phyloP scores from a whole-genome alignment of 92 coral and sea anemone species.

The Epizoanthus rinbou region DNA sequence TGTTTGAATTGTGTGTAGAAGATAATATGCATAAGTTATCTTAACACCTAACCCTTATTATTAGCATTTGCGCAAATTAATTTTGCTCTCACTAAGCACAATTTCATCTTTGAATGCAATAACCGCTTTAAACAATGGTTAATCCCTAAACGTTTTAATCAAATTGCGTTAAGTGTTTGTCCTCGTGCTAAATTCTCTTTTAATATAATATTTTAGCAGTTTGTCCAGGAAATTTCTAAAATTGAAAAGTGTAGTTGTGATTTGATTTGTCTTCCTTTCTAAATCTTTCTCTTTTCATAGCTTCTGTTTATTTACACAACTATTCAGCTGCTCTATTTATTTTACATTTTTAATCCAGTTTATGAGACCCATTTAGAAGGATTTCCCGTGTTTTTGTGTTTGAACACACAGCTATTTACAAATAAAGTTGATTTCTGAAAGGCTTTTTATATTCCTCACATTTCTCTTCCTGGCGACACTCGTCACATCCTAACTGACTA shows the following conservation, averaged over 20 bases:
- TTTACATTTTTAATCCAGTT: slow-evolving; percentile 10
- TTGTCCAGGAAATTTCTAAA: neutral
- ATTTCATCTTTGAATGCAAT: slow-evolving; percentile 11
- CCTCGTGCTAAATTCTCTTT: neutral
- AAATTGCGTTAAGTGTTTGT: neutral
- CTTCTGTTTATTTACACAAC: slow-evolving; percentile 14
- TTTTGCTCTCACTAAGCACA: slow-evolving; percentile 11
- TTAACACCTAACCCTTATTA: slow-evolving; percentile 21
- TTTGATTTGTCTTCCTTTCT: neutral
- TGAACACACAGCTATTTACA: neutral
- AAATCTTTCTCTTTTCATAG: neutral
- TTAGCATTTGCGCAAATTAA: slow-evolving; percentile 5
- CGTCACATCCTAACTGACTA: neutral
- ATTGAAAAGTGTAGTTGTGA: slow-evolving; percentile 8
- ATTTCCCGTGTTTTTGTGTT: slow-evolving; percentile 2
- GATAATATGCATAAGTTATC: neutral
- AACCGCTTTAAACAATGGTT: slow-evolving; percentile 27
- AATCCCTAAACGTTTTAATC: neutral
- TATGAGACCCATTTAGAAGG: neutral
- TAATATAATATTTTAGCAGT: neutral
- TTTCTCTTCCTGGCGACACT: neutral
- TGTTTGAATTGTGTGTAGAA: slow-evolving; percentile 5
- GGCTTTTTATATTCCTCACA: neutral
- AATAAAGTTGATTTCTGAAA: neutral
- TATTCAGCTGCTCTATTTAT: slow-evolving; percentile 14